Evolutionary conservation across 2,888 invertebrate genomes (phyloP).

Genomic region (Lobophora halterata): DNA sequence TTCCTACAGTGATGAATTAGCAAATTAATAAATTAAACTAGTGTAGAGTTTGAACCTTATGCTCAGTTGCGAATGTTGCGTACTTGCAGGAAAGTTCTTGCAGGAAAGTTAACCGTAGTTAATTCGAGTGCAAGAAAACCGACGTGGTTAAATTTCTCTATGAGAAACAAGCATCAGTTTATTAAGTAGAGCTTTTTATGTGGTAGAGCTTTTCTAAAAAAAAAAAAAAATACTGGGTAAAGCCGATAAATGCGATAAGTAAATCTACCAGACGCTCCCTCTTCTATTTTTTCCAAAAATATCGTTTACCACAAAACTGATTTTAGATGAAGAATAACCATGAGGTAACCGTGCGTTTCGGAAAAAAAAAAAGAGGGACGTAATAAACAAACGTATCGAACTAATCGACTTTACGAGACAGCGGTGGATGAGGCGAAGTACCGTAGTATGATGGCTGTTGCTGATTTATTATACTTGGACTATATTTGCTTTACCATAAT

Average conservation of each 20-base stretch:
- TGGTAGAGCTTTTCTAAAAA: no score
- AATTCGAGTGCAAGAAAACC: constrained; percentile 4
- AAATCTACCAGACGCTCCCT: no score
- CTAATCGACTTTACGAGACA: constrained; percentile 35
- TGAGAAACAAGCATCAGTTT: constrained; percentile 11
- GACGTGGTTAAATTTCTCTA: constrained; percentile 10
- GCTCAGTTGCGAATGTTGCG: constrained; percentile 10
- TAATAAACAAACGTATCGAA: constrained; percentile 24
- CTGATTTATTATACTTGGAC: not conserved
- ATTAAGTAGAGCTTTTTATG: no score
- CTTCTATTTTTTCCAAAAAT: no score
- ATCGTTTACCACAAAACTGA: no score
- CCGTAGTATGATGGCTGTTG: constrained; percentile 35
- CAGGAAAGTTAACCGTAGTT: constrained; percentile 2
- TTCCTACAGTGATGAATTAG: no score
- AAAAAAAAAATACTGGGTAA: no score
- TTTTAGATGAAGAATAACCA: no score
- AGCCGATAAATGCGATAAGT: no score
- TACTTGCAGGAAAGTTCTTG: constrained; percentile 8
- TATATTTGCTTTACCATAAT: no score
- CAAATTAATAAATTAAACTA: constrained; percentile 5
- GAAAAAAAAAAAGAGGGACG: constrained; percentile 35
- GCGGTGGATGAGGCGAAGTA: constrained; percentile 24
- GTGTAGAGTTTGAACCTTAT: constrained; percentile 4
- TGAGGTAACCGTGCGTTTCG: no score